Evolutionary conservation across 1,140 invertebrate species (phyloP).

Genomic region (Aphelinus certus): DNA sequence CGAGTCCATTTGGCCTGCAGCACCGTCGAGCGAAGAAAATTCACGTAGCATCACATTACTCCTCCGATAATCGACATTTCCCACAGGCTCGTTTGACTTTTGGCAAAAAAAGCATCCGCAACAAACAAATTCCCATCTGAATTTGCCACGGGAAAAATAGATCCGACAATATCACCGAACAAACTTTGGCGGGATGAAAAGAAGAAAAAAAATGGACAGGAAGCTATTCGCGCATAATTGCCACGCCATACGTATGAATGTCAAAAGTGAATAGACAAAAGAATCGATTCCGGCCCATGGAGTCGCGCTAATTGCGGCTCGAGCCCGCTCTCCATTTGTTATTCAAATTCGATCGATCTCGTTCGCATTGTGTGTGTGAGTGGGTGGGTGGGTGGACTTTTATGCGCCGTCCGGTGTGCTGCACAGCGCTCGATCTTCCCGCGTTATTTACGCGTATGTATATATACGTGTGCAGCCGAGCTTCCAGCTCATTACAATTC

Average conservation of each 20-base stretch:
- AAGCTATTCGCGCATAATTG: too few relatives aligned
- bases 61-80: too few relatives aligned
- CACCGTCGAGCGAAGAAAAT: too few relatives aligned
- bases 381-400: constrained; percentile 1
- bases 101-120: too few relatives aligned
- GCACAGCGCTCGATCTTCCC: too few relatives aligned
- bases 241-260: background rate
- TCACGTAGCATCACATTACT: too few relatives aligned
- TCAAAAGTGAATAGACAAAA: constrained; percentile 12
- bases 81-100: too few relatives aligned
- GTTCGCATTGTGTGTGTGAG: constrained; percentile 21
- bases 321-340: constrained; percentile 12
- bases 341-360: constrained; percentile 39
- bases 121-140: too few relatives aligned
- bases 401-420: background rate
- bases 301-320: constrained; percentile 27
- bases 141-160: background rate
- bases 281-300: background rate
- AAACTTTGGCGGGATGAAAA: background rate
- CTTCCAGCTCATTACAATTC: background rate
- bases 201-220: background rate
- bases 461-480: background rate
- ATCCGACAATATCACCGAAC: constrained; percentile 11
- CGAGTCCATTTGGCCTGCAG: too few relatives aligned
- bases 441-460: background rate